phyloP scores from a whole-genome alignment of 2,113 vertebrate genomes.

The Phaethon lepturus region DNA sequence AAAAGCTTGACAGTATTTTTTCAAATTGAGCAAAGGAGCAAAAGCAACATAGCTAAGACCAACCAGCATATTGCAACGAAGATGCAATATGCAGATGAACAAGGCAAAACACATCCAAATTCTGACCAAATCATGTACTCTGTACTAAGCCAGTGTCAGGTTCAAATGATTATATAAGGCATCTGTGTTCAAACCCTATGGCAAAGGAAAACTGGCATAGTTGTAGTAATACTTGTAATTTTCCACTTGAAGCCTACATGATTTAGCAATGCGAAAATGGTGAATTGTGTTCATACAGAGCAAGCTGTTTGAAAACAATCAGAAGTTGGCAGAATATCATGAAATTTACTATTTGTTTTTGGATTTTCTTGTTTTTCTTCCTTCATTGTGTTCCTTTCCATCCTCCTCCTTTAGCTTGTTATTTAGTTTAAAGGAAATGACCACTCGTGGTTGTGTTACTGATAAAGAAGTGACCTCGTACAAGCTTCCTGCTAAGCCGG shows the following conservation, averaged over 20 bases:
- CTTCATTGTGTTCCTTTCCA: conserved; percentile 54
- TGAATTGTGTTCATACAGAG: background rate
- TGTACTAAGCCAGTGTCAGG: background rate
- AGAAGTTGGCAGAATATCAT: background rate
- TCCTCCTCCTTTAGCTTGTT: conserved; percentile 30
- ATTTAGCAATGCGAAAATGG: background rate
- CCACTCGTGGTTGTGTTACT: conserved; percentile 10
- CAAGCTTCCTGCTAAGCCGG: conserved; percentile 7
- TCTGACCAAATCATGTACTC: background rate
- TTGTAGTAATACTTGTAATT: conserved; percentile 11
- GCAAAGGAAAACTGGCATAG: conserved; percentile 31
- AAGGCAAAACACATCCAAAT: background rate
- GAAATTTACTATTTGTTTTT: background rate
- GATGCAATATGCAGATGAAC: background rate
- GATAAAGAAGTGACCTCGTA: conserved; percentile 12
- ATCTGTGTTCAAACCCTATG: conserved; percentile 33
- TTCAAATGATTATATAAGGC: conserved; percentile 32
- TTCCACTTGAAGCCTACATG: conserved; percentile 19
- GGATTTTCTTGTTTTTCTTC: background rate
- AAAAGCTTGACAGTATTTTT: background rate
- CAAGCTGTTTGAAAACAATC: background rate
- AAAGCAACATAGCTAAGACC: background rate
- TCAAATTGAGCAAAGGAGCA: background rate
- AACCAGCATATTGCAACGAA: background rate
- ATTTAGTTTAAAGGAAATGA: background rate